Base-by-base conservation (phyloP, 1,140 invertebrate species). In the Meloidogyne exigua region DNA sequence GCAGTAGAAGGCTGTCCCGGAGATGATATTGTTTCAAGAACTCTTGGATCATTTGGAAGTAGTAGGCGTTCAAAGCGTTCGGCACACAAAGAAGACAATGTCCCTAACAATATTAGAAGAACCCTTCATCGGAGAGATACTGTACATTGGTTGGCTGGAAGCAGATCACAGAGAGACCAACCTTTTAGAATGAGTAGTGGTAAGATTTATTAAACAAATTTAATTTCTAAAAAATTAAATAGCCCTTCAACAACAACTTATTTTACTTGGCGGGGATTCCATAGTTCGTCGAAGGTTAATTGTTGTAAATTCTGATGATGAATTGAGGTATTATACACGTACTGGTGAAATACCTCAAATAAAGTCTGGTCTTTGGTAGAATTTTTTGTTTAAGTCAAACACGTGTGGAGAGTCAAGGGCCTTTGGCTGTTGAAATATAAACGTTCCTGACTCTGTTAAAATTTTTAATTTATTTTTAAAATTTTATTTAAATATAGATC, bases 271-370 rank as follows among this genome's bases (percentile, higher is more conserved):
- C 25, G 86, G 85, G n/a, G 85, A 87, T 74, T 81, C 85, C 70
- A 68, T 87, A n/a, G 86, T 87, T 36, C 76, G 78, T 18, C 80
- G 79, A 69, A 75, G 84, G 26, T 69, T 87, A 25, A 79, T 87
- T 44, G 85, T 87, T 32, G 83, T 87, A 26, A 88, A 87, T 75
- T 81, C 84, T 18, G 85, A 88, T 64, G 85, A 87, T 25, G 86
- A 87, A 75, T 74, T 87, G 69, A 78, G 81, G n/a, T 87, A 86
- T 72, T 87, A 87, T 65, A 72, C 87, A 23, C 76, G 76, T 49
- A 87, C 85, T 12, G 86, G 85, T 11, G 77, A 84, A 75, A 69
- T 83, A 36, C 81, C 81, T 12, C 63, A 36, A 36, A 32, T 36
- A 18, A 36, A 26, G n/a, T 44, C 26, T 23, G 68, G 26, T 26